Conservation (phyloP, 2,797 vertebrate species). For the Galago senegalensis region DNA sequence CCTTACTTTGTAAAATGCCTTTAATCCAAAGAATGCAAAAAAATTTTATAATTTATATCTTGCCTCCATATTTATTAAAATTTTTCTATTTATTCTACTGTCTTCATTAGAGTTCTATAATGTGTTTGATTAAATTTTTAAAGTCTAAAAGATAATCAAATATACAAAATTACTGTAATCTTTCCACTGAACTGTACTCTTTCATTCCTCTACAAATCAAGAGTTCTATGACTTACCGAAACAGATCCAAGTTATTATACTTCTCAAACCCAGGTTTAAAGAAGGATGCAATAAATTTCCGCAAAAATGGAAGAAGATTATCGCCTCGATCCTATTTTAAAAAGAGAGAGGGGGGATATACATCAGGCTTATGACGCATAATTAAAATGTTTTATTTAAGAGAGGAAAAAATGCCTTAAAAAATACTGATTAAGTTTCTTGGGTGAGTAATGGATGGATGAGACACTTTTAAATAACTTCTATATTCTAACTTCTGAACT, state of each 20-base stretch:
- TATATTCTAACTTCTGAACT: constrained; percentile 52
- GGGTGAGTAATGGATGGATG: not conserved
- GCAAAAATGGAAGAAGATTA: constrained; percentile 92
- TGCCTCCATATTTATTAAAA: constrained; percentile 54
- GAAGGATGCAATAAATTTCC: constrained; percentile 94
- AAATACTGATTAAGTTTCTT: not conserved
- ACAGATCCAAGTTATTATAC: constrained; percentile 91
- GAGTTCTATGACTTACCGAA: constrained; percentile 90
- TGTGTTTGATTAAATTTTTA: not conserved
- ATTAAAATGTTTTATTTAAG: constrained; percentile 64
- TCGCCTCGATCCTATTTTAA: constrained; percentile 91
- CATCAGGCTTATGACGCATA: constrained; percentile 53
- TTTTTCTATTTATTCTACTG: not conserved
- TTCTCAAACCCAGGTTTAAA: constrained; percentile 92
- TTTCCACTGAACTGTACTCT: constrained; percentile 34
- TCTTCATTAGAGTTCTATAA: not conserved
- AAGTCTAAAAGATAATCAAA: constrained; percentile 24
- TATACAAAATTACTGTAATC: not conserved
- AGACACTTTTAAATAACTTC: not conserved
- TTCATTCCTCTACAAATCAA: constrained; percentile 64
- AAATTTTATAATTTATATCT: constrained; percentile 9
- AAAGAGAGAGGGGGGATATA: constrained; percentile 57
- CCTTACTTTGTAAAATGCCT: not conserved
- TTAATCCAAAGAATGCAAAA: constrained; percentile 54
- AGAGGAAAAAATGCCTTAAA: not conserved